These are phyloP conservation scores for Mastacembelus armatus DNA, from an alignment of 2,797 vertebrate species.

Conservation along the genomic window DNA sequence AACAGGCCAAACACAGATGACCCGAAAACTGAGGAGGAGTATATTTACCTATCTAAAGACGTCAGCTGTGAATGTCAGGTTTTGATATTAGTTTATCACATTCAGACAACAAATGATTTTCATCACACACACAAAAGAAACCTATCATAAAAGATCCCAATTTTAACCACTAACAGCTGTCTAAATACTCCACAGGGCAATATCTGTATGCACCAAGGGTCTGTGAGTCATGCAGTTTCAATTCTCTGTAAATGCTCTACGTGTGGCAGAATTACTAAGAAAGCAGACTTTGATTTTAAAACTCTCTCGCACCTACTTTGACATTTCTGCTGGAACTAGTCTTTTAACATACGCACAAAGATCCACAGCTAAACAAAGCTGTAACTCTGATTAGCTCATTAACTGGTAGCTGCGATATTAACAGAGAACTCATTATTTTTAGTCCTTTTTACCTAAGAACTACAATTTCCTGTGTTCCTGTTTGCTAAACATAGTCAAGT, in stretches of 20 bases:
- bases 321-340: background rate
- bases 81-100: background rate
- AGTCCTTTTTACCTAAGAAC: background rate
- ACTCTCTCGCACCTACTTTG: background rate
- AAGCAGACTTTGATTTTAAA: too few species aligned
- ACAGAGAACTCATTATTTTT: background rate
- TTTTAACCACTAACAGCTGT: background rate
- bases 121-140: background rate
- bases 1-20: background rate
- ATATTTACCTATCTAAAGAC: background rate
- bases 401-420: background rate
- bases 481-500: background rate
- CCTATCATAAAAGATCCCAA: background rate
- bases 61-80: background rate
- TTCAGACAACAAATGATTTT: too few species aligned
- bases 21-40: background rate
- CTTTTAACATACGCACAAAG: too few species aligned
- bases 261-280: too few species aligned
- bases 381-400: too few species aligned
- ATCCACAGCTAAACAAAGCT: background rate
- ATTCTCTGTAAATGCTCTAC: too few species aligned
- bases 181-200: too few species aligned
- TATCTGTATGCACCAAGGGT: too few species aligned
- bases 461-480: background rate
- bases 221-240: too few species aligned